Conservation (phyloP, 1,140 invertebrate genomes). For the Drosophila willistoni region DNA sequence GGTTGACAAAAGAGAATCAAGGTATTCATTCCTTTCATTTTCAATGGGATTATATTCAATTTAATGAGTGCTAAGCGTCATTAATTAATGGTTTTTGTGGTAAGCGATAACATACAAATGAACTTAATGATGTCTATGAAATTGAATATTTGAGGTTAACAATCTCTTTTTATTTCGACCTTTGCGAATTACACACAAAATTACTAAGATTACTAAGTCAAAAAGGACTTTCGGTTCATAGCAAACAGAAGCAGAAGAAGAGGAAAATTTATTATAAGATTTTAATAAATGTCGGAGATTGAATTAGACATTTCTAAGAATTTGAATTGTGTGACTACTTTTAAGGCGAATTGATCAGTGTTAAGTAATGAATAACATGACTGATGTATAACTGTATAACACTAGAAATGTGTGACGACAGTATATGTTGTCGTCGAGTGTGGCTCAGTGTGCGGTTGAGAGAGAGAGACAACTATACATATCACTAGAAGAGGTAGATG, state of each 20-base stretch:
- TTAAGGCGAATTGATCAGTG: too few species aligned
- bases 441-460: too few species aligned
- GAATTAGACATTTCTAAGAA: too few species aligned
- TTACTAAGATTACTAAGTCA: too few species aligned
- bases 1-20: slow-evolving; percentile 8
- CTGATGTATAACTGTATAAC: too few species aligned
- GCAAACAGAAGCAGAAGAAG: not conserved
- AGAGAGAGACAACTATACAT: too few species aligned
- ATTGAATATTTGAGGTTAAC: slow-evolving; percentile 6
- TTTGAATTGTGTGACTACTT: too few species aligned
- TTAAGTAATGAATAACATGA: too few species aligned
- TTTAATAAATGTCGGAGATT: too few species aligned
- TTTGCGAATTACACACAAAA: not conserved
- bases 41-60: slow-evolving; percentile 16
- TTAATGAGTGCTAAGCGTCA: slow-evolving; percentile 7
- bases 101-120: not conserved
- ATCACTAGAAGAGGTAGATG: too few species aligned
- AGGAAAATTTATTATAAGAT: not conserved
- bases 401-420: too few species aligned
- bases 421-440: too few species aligned
- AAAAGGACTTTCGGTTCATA: not conserved
- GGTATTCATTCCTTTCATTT: slow-evolving; percentile 1
- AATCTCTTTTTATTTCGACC: not conserved
- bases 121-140: slow-evolving; percentile 7
- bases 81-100: slow-evolving; percentile 14